Evolutionary conservation across 2,888 invertebrate species (phyloP).

Genomic region (Heliconius erato): DNA sequence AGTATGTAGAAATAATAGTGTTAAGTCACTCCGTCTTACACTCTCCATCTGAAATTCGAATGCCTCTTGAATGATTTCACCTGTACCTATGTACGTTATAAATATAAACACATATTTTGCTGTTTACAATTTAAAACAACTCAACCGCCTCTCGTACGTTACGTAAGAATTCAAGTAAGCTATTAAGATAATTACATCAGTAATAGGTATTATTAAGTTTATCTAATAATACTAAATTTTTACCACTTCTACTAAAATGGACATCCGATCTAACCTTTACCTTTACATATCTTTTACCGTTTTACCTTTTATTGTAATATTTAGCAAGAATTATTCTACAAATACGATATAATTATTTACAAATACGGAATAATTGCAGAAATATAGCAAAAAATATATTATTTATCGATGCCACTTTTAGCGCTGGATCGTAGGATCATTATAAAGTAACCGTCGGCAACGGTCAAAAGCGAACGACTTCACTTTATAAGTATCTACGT

Average conservation of each 20-base stretch:
- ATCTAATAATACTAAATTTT: neutral
- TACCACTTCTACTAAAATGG: neutral
- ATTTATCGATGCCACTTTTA: constrained; percentile 1
- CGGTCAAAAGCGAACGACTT: constrained; percentile 14
- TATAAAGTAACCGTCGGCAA: constrained; percentile 19
- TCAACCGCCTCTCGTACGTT: neutral
- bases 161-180: neutral
- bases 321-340: neutral
- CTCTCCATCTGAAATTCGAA: no score
- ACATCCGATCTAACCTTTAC: neutral
- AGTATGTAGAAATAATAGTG: no score
- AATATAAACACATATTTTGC: no score
- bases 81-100: no score
- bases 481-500: neutral
- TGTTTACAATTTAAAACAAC: no score
- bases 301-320: neutral
- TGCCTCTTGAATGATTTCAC: neutral
- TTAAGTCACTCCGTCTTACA: no score
- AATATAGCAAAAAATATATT: constrained; percentile 7
- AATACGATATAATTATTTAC: constrained; percentile 10
- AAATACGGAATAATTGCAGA: constrained; percentile 16
- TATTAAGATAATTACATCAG: neutral
- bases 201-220: neutral
- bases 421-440: neutral
- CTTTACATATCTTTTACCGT: no score